Evolutionary conservation across 2,113 vertebrate genomes (phyloP), one percentile per base, ranked within the genome.

Genomic region (Piaya cayana): DNA sequence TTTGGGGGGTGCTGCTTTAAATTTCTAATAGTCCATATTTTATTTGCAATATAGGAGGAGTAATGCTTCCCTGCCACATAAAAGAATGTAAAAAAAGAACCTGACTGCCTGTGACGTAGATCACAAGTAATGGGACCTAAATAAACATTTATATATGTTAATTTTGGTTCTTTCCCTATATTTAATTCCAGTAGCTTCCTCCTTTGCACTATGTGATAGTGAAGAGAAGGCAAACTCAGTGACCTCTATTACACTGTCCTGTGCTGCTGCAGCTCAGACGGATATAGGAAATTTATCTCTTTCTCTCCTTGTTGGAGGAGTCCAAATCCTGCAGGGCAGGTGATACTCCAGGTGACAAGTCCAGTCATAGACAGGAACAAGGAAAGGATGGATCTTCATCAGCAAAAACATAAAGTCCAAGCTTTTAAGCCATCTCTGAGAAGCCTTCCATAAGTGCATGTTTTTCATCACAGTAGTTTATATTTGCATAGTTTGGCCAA

Each of bases 271-370:
- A 72, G 30, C 30, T 72, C 27, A 65, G 27, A 9, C 21, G 5
- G 20, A 21, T 34, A 62, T 63, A 56, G 16, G 6, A 82, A 17
- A 6, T 71, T 71, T 50, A 37, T 59, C 20, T 11, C 9, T 3
- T 12, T 69, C 20, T 58, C 39, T 72, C 16, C 19, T 11, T 32
- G 19, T 20, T 45, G 16, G 49, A 86, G 23, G 15, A 65, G 8
- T 15, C 39, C 2, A 6, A 62, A 19, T 17, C 47, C n/a, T 47
- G 26, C 26, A 62, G 37, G 30, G 19, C 30, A 65, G 30, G 7
- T 69, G n/a, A 36, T 26, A 13, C 0, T 1, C 22, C 15, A 47
- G 30, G 6, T 36, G 37, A 0, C 26, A 68, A 72, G 1, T 30
- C n/a, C 26, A 39, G 8, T 70, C 4, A 0, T 2, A 58, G 34